Evolutionary conservation across 2,113 vertebrate species (phyloP), one percentile per base, ranked within the genome.

Genomic region (Gallinago paraguaiae): DNA sequence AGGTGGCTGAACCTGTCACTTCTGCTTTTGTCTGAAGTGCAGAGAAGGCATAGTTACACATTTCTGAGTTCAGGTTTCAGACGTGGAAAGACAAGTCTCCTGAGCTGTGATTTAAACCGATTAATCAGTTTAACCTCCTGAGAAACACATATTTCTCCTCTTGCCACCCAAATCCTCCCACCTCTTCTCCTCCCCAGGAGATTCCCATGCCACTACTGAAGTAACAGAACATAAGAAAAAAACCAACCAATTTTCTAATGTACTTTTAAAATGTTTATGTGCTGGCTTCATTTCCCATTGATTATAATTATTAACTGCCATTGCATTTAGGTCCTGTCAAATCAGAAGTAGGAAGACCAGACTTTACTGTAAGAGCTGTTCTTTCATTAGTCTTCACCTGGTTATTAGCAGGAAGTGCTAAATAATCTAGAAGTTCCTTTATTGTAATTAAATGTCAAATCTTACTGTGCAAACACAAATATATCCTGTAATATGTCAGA

Each of bases 51-150:
- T 0, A 85, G 39, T 48, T 79, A 82, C 69, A 94, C 67, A 31
- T 78, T 82, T 88, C 82, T 65, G 57, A 86, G 60, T 72, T 92
- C 54, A 46, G n/a, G 27, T 92, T 86, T 84, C 83, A 92, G 53
- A 93, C 84, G 46, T 53, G 27, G 69, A 88, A 81, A 68, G 86
- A 94, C 83, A 93, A 81, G 74, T 60, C n/a, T 69, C 56, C 68
- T 77, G 88, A 86, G 72, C 60, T 92, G 76, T 83, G 79, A 88
- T 82, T 88, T 86, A 83, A 90, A 67, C 37, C 0, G 7, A 81
- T 54, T 77, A 70, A 88, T 77, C 88, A 51, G 51, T 64, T 86
- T 84, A 91, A 86, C 39, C 31, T 92, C 43, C 37, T 46, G 51
- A 91, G 80, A 87, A 94, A 75, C 37, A 81, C 48, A 13, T 53